Percentiles rank a stretch among this genome's conserved stretches.
phyloP scores from a whole-genome alignment of 1,140 invertebrate species.

The Helicorthomorpha holstii region DNA sequence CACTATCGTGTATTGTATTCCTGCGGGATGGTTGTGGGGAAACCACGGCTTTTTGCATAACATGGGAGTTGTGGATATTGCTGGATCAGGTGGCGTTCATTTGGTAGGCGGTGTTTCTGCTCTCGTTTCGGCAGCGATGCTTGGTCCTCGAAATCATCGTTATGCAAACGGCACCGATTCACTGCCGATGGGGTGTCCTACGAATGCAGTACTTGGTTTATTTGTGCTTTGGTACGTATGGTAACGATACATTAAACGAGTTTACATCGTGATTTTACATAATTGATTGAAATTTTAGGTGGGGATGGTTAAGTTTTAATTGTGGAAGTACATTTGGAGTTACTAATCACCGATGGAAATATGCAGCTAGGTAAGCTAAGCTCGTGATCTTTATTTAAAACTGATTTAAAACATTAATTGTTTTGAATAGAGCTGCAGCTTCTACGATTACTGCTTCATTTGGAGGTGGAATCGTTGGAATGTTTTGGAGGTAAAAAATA shows the following conservation, averaged over 20 bases:
- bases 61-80: slow-evolving; percentile 70
- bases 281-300: slow-evolving; percentile 29
- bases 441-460: slow-evolving; percentile 77
- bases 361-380: slow-evolving; percentile 44
- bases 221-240: slow-evolving; percentile 62
- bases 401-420: too few species aligned
- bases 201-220: slow-evolving; percentile 76
- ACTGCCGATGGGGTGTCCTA: slow-evolving; percentile 65
- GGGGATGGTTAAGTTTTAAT: slow-evolving; percentile 88
- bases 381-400: background rate
- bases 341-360: slow-evolving; percentile 58
- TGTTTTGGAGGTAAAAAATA: slow-evolving; percentile 41
- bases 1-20: slow-evolving; percentile 77
- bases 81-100: slow-evolving; percentile 82
- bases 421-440: slow-evolving; percentile 48
- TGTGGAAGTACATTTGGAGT: slow-evolving; percentile 51
- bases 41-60: slow-evolving; percentile 65
- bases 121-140: slow-evolving; percentile 70
- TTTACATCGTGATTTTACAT: too few species aligned
- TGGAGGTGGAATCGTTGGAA: slow-evolving; percentile 61
- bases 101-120: slow-evolving; percentile 60
- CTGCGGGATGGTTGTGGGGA: slow-evolving; percentile 81
- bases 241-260: too few species aligned
- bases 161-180: slow-evolving; percentile 58
- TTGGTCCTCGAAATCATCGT: slow-evolving; percentile 71